Percentiles rank a stretch among this genome's conserved stretches.
phyloP scores from a whole-genome alignment of 1,140 invertebrate species.

The Meloidogyne chitwoodi region DNA sequence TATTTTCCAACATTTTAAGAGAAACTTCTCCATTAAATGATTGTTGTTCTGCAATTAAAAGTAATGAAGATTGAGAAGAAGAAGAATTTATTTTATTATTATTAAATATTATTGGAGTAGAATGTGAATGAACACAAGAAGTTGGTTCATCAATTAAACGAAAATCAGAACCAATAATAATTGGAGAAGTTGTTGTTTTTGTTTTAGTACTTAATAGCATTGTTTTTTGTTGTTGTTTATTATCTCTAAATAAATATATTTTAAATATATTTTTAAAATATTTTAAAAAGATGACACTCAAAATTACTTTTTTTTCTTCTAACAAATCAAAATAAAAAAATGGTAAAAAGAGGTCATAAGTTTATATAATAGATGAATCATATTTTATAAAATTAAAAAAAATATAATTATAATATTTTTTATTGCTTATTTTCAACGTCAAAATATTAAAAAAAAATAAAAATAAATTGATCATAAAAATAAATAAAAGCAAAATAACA shows the following conservation, averaged over 20 bases:
- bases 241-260: background rate
- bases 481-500: too few relatives aligned
- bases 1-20: background rate
- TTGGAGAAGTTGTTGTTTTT: too few relatives aligned
- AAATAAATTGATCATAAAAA: too few relatives aligned
- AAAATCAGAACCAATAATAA: background rate
- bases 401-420: too few relatives aligned
- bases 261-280: background rate
- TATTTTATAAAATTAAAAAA: too few relatives aligned
- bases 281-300: too few relatives aligned
- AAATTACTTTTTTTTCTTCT: too few relatives aligned
- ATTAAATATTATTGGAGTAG: background rate
- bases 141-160: slow-evolving; percentile 20
- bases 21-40: background rate
- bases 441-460: too few relatives aligned
- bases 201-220: slow-evolving; percentile 11
- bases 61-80: background rate
- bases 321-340: too few relatives aligned
- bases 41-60: slow-evolving; percentile 15
- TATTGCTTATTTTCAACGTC: too few relatives aligned
- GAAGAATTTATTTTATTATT: background rate
- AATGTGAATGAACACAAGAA: background rate
- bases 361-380: too few relatives aligned
- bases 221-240: background rate
- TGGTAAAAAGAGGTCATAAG: too few relatives aligned